Percentiles rank a stretch among this genome's conserved stretches.
Conservation (phyloP, 1,140 invertebrate species). For the Limonius californicus region DNA sequence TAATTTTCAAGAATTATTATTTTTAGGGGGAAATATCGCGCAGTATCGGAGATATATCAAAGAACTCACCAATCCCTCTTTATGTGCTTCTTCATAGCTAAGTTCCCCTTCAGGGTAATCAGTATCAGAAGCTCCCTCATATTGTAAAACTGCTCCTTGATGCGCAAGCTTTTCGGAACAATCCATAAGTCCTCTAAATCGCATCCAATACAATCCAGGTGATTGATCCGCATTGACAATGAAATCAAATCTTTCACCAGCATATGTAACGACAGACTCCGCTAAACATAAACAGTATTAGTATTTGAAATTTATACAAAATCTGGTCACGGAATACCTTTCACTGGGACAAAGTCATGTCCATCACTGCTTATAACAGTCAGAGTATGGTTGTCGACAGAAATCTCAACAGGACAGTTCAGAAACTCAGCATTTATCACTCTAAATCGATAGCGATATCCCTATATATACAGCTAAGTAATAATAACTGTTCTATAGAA, state of each 20-base stretch:
- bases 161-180: conserved; percentile 78
- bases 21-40: too few species aligned
- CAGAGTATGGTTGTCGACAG: conserved; percentile 79
- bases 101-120: conserved; percentile 54
- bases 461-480: too few species aligned
- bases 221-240: conserved; percentile 64
- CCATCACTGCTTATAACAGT: conserved; percentile 78
- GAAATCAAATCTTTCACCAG: conserved; percentile 83
- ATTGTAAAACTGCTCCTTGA: conserved; percentile 79
- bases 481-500: not conserved
- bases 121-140: conserved; percentile 52
- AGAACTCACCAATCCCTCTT: conserved; percentile 55
- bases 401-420: conserved; percentile 83
- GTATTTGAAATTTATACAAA: not conserved
- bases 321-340: conserved; percentile 58
- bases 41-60: too few species aligned
- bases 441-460: conserved; percentile 75
- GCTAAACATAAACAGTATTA: not conserved
- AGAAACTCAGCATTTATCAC: conserved; percentile 84
- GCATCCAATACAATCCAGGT: conserved; percentile 70
- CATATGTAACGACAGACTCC: conserved; percentile 71
- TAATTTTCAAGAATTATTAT: too few species aligned
- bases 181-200: conserved; percentile 79
- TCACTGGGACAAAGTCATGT: conserved; percentile 68
- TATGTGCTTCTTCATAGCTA: conserved; percentile 57